Base-by-base conservation (phyloP, 2,113 vertebrate species). In the Saccopteryx bilineata region DNA sequence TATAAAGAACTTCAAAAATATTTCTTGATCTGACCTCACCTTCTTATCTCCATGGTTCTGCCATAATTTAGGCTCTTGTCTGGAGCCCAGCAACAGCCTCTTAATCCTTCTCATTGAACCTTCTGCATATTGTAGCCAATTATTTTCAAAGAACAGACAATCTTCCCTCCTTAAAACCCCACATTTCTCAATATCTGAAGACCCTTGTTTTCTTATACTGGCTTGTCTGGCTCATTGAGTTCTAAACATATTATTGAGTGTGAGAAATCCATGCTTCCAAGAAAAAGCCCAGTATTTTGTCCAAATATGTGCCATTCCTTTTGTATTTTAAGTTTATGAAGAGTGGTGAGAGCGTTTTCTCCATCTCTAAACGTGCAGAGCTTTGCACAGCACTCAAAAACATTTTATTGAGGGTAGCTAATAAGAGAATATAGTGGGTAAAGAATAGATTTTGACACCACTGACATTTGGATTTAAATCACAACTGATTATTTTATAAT, bases 41-140 rank as follows among this genome's bases (percentile, higher is more conserved):
- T 31, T 88, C 66, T 31, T 26, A 33, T 60, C 7, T 60, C 2
- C 5, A 18, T 6, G 4, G 46, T 18, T 28, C 17, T 79, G 11
- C 24, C 21, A 52, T 88, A 19, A 24, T 68, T 46, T 75, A 33
- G 5, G 3, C 33, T 68, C 46, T 69, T 9, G 50, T 52, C 61
- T 6, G 2, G 8, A 56, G 2, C 2, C 33, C 46, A 14, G 1
- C 17, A 46, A 3, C 5, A 14, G 4, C 3, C 31, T 71, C 24
- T 31, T 58, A 23, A 18, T 3, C 7, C 31, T 31, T n/a, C 5
- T 60, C n/a, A 26, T 39, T 48, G 11, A 71, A 52, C 52, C 18
- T 31, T 24, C 18, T 13, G 24, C n/a, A 63, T 3, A 12, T 6
- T 39, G 0, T 2, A 52, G 13, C 54, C 31, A 14, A 48, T 24